Base-by-base conservation (phyloP, 2,888 invertebrate species). In the Galeopsomyia nigrocyanea region DNA sequence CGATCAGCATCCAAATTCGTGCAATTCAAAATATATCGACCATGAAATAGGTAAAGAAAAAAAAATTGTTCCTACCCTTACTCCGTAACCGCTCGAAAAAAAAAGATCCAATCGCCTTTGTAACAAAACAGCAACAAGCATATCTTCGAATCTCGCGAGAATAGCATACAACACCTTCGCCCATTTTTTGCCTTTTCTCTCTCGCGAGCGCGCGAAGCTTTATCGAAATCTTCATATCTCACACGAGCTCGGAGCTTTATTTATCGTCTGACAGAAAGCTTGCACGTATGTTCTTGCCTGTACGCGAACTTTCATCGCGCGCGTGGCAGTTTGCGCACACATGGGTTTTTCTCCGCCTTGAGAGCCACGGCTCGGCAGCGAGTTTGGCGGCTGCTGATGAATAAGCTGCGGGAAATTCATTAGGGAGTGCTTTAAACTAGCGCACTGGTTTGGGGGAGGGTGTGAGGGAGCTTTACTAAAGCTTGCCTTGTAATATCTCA, bases 191-290 rank as follows among this genome's bases (percentile, higher is more conserved):
- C 60, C 64, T 56, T 56, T n/a, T 26, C 47, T 55, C 14, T 5
- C 26, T 73, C 62, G 65, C 61, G 71, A 68, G 51, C 63, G 53
- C 58, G 58, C 51, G 5, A 26, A 26, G 74, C 71, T 61, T 66
- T 74, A 74, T 74, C 71, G 65, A 62, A 74, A 74, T 74, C 71
- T 74, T 68, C 68, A 68, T 68, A 57, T 71, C 71, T 51, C 50
- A 10, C 47, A 57, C 67, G 46, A 70, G 63, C 63, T 56, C 65
- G 50, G 17, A 47, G 10, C 56, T 72, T 71, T 71, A 71, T 71
- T 71, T 71, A 71, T 71, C 49, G 65, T 47, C 49, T 17, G 10
- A 19, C 13, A 19, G 57, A 19, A 50, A 7, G 26, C 57, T 46
- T 6, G 21, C 21, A 56, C 21, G 17, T 49, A 55, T n/a, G 57